Evolutionary conservation across 2,797 vertebrate species (phyloP).

Genomic region (Tokudaia tokunoshimensis): DNA sequence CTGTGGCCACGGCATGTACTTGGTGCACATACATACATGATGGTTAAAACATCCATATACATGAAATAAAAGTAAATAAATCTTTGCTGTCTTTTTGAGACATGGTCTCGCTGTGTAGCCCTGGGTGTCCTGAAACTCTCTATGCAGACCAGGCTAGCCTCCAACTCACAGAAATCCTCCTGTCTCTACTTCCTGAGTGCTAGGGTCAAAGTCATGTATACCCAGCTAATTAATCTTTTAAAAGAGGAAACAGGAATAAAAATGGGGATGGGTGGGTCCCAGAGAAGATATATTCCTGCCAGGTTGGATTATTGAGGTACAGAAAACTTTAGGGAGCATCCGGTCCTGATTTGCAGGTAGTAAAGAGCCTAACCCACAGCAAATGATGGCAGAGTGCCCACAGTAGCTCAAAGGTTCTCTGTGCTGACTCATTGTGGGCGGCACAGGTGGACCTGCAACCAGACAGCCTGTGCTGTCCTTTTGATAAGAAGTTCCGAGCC

Average conservation of each 20-base stretch:
- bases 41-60: neutral
- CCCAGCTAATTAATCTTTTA: neutral
- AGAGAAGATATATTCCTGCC: neutral
- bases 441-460: neutral
- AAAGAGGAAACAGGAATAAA: neutral
- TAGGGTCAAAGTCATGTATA: neutral
- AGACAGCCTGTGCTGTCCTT: neutral
- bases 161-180: neutral
- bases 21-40: neutral
- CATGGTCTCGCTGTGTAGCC: neutral
- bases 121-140: neutral
- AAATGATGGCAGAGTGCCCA: neutral
- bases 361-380: neutral
- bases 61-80: neutral
- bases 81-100: neutral
- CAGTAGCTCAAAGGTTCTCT: neutral
- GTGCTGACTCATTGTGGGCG: accelerated
- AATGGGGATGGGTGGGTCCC: neutral
- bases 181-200: neutral
- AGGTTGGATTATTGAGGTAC: neutral
- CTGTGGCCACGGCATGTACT: neutral
- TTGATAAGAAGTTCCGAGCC: neutral
- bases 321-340: neutral
- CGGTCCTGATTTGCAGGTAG: neutral
- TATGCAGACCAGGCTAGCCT: neutral